Evolutionary conservation across 1,140 invertebrate species (phyloP).

Genomic region (Anadara kagoshimensis): DNA sequence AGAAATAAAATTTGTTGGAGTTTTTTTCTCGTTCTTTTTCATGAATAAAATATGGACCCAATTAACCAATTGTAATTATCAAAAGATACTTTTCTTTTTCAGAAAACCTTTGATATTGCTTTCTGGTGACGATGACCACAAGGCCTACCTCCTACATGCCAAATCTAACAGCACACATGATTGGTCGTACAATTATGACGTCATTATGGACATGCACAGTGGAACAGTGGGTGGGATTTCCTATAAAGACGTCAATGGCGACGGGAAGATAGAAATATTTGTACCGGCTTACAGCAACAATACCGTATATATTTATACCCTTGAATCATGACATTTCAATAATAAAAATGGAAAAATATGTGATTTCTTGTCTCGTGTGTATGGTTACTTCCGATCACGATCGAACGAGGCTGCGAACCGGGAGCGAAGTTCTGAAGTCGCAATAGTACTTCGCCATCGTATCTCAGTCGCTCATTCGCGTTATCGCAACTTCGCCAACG

Average conservation of each 20-base stretch:
- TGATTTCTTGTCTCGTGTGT: too few species aligned
- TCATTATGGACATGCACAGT: slow-evolving; percentile 33
- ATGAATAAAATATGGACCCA: not conserved
- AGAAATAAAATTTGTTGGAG: too few species aligned
- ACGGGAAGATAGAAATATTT: slow-evolving; percentile 71
- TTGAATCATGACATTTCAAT: slow-evolving; percentile 19
- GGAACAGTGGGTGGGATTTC: slow-evolving; percentile 63
- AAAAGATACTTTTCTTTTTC: not conserved
- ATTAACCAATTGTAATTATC: not conserved
- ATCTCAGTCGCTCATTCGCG: too few species aligned
- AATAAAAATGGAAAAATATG: too few species aligned
- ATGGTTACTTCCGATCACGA: too few species aligned
- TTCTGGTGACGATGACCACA: slow-evolving; percentile 73
- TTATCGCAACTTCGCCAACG: too few species aligned
- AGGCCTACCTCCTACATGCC: slow-evolving; percentile 67
- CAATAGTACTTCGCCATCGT: too few species aligned
- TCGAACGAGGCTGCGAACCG: too few species aligned
- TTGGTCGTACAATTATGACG: slow-evolving; percentile 66
- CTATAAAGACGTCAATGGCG: slow-evolving; percentile 68
- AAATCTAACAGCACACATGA: slow-evolving; percentile 54
- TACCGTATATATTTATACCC: slow-evolving; percentile 67
- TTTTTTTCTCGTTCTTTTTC: too few species aligned
- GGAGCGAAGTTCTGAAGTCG: too few species aligned
- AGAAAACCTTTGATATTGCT: slow-evolving; percentile 66
- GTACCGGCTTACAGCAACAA: slow-evolving; percentile 65